Conservation (phyloP, 2,888 invertebrate species). For the Ischnura elegans region DNA sequence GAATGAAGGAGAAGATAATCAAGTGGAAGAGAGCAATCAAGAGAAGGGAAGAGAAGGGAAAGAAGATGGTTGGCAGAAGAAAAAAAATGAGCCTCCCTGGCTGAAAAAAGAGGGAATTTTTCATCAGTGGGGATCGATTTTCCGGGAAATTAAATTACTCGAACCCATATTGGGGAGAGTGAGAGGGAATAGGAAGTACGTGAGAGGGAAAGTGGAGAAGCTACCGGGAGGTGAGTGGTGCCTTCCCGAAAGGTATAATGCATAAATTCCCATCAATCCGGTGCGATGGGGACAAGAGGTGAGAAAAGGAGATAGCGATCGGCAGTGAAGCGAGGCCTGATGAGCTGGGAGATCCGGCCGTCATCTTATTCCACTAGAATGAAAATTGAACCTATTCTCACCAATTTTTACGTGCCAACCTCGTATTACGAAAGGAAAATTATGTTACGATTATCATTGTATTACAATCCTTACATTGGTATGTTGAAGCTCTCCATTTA, state of each 20-base stretch:
- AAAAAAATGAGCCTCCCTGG: background rate
- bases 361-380: too few species aligned
- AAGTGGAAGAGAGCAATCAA: too few species aligned
- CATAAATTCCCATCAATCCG: conserved; percentile 3
- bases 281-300: background rate
- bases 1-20: background rate
- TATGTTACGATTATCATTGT: too few species aligned
- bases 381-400: too few species aligned
- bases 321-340: background rate
- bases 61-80: too few species aligned
- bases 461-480: too few species aligned
- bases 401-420: too few species aligned
- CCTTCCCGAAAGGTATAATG: background rate
- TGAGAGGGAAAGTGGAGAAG: background rate
- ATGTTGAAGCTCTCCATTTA: too few species aligned
- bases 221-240: background rate
- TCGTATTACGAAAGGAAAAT: too few species aligned
- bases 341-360: too few species aligned
- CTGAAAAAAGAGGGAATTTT: background rate
- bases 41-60: background rate
- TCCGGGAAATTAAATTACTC: background rate
- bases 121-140: conserved; percentile 15
- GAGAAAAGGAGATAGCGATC: background rate
- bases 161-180: background rate
- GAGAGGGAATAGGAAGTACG: background rate